Base-by-base conservation (phyloP, 2,113 vertebrate genomes). In the Phylloscopus trochiloides region DNA sequence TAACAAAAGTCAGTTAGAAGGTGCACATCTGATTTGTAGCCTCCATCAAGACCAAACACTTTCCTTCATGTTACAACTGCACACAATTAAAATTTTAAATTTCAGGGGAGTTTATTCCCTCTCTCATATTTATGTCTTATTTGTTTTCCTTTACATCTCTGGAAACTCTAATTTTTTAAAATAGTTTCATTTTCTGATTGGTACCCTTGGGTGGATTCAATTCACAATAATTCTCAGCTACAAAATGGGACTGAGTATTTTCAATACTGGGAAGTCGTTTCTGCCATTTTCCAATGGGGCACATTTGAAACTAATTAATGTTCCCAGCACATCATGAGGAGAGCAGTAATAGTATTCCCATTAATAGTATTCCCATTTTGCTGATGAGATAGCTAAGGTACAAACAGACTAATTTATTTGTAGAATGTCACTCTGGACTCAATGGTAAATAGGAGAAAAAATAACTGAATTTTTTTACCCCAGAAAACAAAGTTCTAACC, bases 281-380 rank as follows among this genome's bases (percentile, higher is more conserved):
- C 4, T 92, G 17, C 20, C 31, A 54, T 77, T 65, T 63, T 17
- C n/a, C 62, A 45, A 11, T 32, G 14, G 11, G 21, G 14, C 7
- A 79, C 63, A 83, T 70, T 66, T 68, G 29, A 89, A 87, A 80
- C 17, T 65, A 80, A 95, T 68, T 88, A 34, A 47, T 76, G 63
- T 50, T 88, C 31, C 42, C n/a, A 86, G 28, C 16, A 72, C 9
- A 8, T 89, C 28, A 55, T 71, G 14, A 87, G 51, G 12, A 8
- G 7, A 82, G 34, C 21, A 71, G 34, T 25, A 71, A 51, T 31
- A 72, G 18, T 76, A 76, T 67, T 86, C 34, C 11, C 10, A 50
- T 67, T 76, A 63, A 43, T 24, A 42, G 25, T 81, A 81, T 63
- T 86, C 29, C 13, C 7, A 26, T 77, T 94, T 76, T 88, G 20